Evolutionary conservation across 2,113 vertebrate species (phyloP), one percentile per base, ranked within the genome.

Genomic region (Syrrhaptes paradoxus): DNA sequence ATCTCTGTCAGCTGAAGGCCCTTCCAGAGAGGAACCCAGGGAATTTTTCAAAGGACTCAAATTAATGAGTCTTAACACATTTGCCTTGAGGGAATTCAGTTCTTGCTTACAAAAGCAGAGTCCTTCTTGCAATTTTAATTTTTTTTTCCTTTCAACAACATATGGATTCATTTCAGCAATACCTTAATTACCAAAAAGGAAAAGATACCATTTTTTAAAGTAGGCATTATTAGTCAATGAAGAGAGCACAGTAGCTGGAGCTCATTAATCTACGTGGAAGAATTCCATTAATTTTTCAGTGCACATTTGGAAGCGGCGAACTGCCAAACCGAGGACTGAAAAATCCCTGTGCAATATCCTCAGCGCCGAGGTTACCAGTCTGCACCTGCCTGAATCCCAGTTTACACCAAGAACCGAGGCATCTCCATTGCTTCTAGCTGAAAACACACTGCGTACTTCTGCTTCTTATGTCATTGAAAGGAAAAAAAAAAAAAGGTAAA

Each of bases 71-170:
- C 96, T 95, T 93, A 89, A 91, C 88, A 91, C 86, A 82, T 51
- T 58, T 89, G 94, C 96, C 97, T 89, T 3, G 41, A 52, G 95
- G 96, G 95, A 96, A 90, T 87, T 65, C 19, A 14, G 82, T 91
- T 96, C 77, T 91, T 96, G 94, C 93, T 97, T 86, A 96, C 88
- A 96, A 90, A 96, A 97, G 96, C 95, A 94, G 61, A 92, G 92
- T 59, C 84, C 68, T 68, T 80, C 88, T 95, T 88, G 89, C 72
- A 73, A 96, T 93, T 87, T 70, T 77, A 92, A 93, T 93, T 65
- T 58, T 24, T 52, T 43, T 49, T 24, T 4, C 45, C 59, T 95
- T 95, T 91, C 87, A 80, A 71, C 76, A 83, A 92, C 91, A 91
- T 74, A 95, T 49, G 83, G 87, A 77, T 93, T 86, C 83, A 59